phyloP scores from a whole-genome alignment of 2,888 invertebrate species.

The Alentia gelatinosa region DNA sequence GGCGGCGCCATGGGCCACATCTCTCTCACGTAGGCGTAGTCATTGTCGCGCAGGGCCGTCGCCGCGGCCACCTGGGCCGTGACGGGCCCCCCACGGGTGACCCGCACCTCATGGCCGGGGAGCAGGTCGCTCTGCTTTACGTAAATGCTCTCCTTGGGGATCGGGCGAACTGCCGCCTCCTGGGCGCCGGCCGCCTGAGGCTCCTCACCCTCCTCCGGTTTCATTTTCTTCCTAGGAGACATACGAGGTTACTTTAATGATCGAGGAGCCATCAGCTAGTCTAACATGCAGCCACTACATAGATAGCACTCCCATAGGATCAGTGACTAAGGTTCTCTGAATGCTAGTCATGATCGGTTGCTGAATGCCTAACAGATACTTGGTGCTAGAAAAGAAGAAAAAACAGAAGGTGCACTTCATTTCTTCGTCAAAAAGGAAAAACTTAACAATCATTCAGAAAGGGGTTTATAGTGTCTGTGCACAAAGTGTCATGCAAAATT shows the following conservation, averaged over 20 bases:
- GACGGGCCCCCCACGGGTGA: background rate
- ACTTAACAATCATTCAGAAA: background rate
- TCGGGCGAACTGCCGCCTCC: background rate
- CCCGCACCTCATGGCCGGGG: background rate
- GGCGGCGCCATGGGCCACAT: slow-evolving; percentile 56
- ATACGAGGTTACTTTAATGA: slow-evolving; percentile 28
- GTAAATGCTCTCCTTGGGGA: slow-evolving; percentile 32
- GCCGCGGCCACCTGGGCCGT: background rate
- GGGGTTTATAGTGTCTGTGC: background rate
- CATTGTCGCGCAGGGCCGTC: slow-evolving; percentile 24
- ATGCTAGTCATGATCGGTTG: slow-evolving; percentile 46
- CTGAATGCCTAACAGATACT: slow-evolving; percentile 51
- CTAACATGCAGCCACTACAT: slow-evolving; percentile 42
- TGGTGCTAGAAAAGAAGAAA: slow-evolving; percentile 44
- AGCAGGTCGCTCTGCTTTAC: slow-evolving; percentile 41
- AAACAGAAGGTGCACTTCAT: slow-evolving; percentile 22
- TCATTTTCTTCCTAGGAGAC: slow-evolving; percentile 47
- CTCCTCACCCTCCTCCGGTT: slow-evolving; percentile 40
- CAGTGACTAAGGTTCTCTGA: slow-evolving; percentile 47
- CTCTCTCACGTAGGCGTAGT: slow-evolving; percentile 57
- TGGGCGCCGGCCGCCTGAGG: background rate
- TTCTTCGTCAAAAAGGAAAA: slow-evolving; percentile 17
- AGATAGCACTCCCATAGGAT: slow-evolving; percentile 44
- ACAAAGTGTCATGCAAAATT: background rate
- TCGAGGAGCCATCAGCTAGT: slow-evolving; percentile 5